Conservation (phyloP, 2,113 vertebrate species). For the Alces alces region DNA sequence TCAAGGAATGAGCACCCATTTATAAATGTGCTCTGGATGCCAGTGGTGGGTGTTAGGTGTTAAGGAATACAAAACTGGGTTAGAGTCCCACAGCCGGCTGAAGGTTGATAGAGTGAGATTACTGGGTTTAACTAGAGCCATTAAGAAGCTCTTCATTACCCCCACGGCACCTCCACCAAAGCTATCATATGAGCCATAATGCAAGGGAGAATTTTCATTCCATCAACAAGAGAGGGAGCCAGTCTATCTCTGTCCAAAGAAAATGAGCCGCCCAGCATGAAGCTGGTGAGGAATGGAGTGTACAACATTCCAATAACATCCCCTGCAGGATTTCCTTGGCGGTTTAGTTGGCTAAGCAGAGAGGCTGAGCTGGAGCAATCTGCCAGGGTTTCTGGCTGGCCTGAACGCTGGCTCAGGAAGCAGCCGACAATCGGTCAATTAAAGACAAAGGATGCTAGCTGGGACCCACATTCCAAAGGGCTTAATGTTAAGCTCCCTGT, state of each 20-base stretch:
- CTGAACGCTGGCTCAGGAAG: neutral
- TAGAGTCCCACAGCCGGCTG: slow-evolving; percentile 74
- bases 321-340: slow-evolving; percentile 44
- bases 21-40: slow-evolving; percentile 75
- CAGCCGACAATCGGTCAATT: slow-evolving; percentile 56
- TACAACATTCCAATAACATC: neutral
- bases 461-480: slow-evolving; percentile 52
- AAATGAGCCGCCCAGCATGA: slow-evolving; percentile 59
- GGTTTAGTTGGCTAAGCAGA: slow-evolving; percentile 65
- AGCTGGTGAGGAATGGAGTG: slow-evolving; percentile 25
- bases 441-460: slow-evolving; percentile 64
- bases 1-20: slow-evolving; percentile 78
- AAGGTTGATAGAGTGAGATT: slow-evolving; percentile 66
- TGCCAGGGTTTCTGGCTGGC: neutral
- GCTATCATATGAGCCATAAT: slow-evolving; percentile 58
- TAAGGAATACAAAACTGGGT: slow-evolving; percentile 73
- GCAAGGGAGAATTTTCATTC: slow-evolving; percentile 54
- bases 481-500: slow-evolving; percentile 24
- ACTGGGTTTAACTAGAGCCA: slow-evolving; percentile 53
- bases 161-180: slow-evolving; percentile 6
- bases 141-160: slow-evolving; percentile 71
- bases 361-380: neutral
- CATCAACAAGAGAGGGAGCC: slow-evolving; percentile 62
- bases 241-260: slow-evolving; percentile 68
- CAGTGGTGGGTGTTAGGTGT: slow-evolving; percentile 63